These are phyloP conservation scores for Fringilla coelebs DNA, from an alignment of 2,797 vertebrate genomes.

Conservation along the genomic window DNA sequence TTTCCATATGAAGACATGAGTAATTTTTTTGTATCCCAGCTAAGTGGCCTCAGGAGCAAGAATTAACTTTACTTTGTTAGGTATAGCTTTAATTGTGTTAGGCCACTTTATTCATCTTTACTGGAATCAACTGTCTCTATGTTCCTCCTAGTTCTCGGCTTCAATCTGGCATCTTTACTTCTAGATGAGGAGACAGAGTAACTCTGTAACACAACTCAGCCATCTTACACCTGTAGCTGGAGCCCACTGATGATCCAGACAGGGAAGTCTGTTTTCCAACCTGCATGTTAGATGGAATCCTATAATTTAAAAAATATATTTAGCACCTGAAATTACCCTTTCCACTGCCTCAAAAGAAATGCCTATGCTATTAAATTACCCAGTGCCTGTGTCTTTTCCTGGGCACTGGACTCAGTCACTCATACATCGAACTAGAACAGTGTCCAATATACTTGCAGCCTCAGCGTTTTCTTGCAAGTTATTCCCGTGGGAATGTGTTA, in stretches of 20 bases:
- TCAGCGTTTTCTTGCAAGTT: neutral
- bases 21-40: neutral
- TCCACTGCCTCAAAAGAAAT: neutral
- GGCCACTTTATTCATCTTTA: neutral
- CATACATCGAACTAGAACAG: neutral
- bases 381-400: neutral
- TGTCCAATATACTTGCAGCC: neutral
- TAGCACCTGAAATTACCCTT: neutral
- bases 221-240: neutral
- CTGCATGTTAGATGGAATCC: rapidly evolving
- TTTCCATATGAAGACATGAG: neutral
- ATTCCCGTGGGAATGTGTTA: neutral
- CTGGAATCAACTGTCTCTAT: neutral
- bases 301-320: neutral
- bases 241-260: neutral
- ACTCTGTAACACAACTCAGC: too few species aligned
- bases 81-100: neutral
- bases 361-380: neutral
- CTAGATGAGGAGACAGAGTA: neutral
- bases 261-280: neutral
- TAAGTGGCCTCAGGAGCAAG: neutral
- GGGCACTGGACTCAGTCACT: neutral
- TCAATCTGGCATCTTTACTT: neutral
- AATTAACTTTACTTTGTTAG: neutral
- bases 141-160: neutral